phyloP scores from a whole-genome alignment of 2,113 vertebrate genomes.

The Glareola pratincola region DNA sequence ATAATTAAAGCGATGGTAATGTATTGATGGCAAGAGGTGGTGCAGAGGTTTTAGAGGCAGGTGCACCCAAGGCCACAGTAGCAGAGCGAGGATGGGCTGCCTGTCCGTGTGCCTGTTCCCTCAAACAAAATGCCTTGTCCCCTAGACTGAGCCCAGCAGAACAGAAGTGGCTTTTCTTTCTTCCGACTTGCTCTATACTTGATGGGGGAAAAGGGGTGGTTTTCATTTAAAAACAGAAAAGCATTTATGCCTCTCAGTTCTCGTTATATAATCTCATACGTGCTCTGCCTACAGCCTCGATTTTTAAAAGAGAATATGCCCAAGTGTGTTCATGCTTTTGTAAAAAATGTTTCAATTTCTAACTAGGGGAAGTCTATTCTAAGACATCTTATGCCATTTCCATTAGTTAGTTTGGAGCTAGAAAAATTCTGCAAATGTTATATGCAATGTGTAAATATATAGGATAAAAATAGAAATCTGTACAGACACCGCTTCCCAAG shows the following conservation, averaged over 20 bases:
- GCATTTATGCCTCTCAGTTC: background rate
- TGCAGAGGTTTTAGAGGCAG: background rate
- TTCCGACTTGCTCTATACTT: background rate
- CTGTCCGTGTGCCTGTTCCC: background rate
- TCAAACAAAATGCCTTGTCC: background rate
- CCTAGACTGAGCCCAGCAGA: background rate
- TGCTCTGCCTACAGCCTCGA: background rate
- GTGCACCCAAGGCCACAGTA: background rate
- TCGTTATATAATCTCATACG: background rate
- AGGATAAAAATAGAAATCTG: background rate
- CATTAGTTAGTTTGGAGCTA: background rate
- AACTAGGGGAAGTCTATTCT: background rate
- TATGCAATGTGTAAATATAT: background rate
- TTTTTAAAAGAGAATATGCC: background rate
- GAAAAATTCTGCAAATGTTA: background rate
- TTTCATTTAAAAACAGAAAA: background rate
- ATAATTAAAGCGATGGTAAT: background rate
- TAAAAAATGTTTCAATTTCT: conserved; percentile 24
- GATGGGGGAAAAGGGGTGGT: background rate
- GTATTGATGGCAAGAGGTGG: background rate
- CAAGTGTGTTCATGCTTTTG: background rate
- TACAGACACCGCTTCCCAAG: background rate
- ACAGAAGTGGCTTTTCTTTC: background rate
- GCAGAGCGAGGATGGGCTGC: background rate
- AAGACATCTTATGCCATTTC: background rate